Conservation (phyloP, 2,888 invertebrate species). For the Meteorus colon region DNA sequence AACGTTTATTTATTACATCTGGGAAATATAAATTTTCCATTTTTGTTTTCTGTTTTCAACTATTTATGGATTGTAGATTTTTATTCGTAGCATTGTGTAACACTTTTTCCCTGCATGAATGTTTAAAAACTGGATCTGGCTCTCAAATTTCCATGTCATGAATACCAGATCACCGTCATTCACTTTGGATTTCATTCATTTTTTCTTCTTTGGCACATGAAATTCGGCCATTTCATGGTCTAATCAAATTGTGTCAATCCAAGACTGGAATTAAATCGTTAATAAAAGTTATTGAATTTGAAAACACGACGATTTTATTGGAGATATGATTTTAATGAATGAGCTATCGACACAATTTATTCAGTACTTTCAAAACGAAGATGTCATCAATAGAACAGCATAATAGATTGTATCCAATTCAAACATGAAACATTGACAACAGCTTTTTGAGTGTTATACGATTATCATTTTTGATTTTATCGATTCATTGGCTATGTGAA, state of each 20-base stretch:
- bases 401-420: no score
- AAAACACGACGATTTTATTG: neutral
- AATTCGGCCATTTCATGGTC: slow-evolving; percentile 26
- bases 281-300: neutral
- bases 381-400: no score
- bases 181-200: neutral
- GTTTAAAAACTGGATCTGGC: neutral
- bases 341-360: neutral
- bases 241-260: slow-evolving; percentile 22
- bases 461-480: no score
- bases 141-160: no score
- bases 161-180: neutral
- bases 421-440: neutral
- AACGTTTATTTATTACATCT: slow-evolving; percentile 25
- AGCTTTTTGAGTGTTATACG: no score
- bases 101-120: neutral
- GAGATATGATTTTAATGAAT: neutral
- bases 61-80: slow-evolving; percentile 37
- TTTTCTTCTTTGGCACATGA: slow-evolving; percentile 30
- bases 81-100: slow-evolving; percentile 44
- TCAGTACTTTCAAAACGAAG: neutral
- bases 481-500: no score
- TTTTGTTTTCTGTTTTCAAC: neutral
- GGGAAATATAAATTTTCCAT: slow-evolving; percentile 1
- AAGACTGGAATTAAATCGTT: slow-evolving; percentile 1